Base-by-base conservation (phyloP, 2,113 vertebrate species). In the Struthio camelus region DNA sequence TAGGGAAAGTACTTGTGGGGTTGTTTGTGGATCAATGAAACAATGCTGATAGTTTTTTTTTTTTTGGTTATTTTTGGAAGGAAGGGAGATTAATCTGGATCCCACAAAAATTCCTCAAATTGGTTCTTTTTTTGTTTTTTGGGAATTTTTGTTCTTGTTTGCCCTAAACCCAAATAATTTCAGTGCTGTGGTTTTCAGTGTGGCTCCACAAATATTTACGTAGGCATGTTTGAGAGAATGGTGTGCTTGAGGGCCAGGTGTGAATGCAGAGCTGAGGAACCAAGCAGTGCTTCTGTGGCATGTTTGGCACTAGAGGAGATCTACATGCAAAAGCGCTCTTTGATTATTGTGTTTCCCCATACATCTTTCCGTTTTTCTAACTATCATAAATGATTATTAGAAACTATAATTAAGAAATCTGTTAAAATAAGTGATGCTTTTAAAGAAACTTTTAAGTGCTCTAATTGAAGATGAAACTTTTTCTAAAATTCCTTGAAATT, bases 321-420 rank as follows among this genome's bases (percentile, higher is more conserved):
- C 11, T 0, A 24, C 25, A 1, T 25, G 36, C 54, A 62, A 22
- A 72, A 61, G 13, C 18, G 28, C 38, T 6, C 17, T 18, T 73
- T 25, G 5, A 20, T 59, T 85, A 88, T 61, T 23, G 11, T 80
- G 90, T 66, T 54, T 4, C 42, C 62, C 36, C 14, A 0, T n/a
- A 0, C 1, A 0, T 23, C 17, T 61, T 80, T 62, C 58, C 56
- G 79, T 25, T 46, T 13, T 62, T 48, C 25, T 30, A 0, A 15
- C 1, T 61, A 18, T 51, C 44, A 58, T 64, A 58, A 54, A 44
- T 14, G 82, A 50, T 28, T 32, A 1, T 20, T 46, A 42, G 36
- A 25, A 94, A 73, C 30, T 17, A 25, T 38, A 38, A 11, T 87
- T 1, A 18, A 73, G 66, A 14, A 24, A 62, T n/a, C 34, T 70